These are phyloP conservation scores for Limnephilus auricula DNA, from an alignment of 2,888 invertebrate genomes.

Conservation along the genomic window DNA sequence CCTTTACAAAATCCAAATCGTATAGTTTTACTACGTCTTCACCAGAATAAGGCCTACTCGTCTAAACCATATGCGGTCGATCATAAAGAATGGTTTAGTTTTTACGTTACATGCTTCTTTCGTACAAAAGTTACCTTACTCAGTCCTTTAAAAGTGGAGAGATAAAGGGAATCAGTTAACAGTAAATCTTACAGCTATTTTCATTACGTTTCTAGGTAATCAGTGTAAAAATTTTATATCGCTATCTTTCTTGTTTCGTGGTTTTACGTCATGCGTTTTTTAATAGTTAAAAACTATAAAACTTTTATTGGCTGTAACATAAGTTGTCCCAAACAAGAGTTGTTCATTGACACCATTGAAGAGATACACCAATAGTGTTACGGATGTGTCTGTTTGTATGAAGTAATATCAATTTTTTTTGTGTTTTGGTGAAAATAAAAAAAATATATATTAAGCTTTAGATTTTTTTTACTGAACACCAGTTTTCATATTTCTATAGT, in stretches of 20 bases:
- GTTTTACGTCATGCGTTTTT: neutral
- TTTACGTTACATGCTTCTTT: neutral
- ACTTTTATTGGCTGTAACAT: neutral
- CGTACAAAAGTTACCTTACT: neutral
- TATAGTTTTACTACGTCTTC: constrained; percentile 31
- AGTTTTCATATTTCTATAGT: too few species aligned
- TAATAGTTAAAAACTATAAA: neutral
- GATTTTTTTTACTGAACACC: too few species aligned
- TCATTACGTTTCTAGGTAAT: neutral
- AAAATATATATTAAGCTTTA: too few species aligned
- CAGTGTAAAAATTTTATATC: neutral
- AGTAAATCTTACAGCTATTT: neutral
- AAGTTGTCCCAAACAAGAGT: neutral
- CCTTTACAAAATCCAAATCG: constrained; percentile 4
- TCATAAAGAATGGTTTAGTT: neutral
- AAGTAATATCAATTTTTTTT: too few species aligned
- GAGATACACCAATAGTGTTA: too few species aligned
- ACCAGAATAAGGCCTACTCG: neutral
- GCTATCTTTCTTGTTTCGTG: neutral
- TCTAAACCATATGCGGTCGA: neutral
- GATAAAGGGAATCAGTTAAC: neutral
- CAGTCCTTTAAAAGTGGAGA: neutral
- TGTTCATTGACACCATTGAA: neutral
- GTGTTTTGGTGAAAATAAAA: too few species aligned
- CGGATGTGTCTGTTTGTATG: too few species aligned